phyloP scores from a whole-genome alignment of 2,888 invertebrate genomes.

The Napeogenes sylphis region DNA sequence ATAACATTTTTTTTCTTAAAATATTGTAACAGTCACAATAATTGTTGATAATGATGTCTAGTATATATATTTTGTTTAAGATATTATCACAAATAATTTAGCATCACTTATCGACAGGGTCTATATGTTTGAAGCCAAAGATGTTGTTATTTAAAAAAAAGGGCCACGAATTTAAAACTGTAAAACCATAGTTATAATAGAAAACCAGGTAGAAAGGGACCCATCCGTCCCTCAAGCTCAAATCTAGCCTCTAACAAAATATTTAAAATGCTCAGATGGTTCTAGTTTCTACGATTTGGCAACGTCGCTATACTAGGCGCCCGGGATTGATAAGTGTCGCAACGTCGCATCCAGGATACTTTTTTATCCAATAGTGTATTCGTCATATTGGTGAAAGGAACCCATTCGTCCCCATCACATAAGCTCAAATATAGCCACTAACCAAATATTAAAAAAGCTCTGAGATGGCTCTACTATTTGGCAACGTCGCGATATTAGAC shows the following conservation, averaged over 20 bases:
- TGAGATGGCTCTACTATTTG: constrained; percentile 42
- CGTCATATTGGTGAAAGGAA: constrained; percentile 33
- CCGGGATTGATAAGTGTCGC: constrained; percentile 47
- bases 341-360: constrained; percentile 43
- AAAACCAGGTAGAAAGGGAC: constrained; percentile 56
- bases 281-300: constrained; percentile 46
- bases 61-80: no score
- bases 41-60: no score
- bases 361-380: not conserved
- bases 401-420: constrained; percentile 26
- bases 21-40: no score
- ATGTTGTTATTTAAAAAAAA: no score
- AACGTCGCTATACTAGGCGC: constrained; percentile 52
- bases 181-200: constrained; percentile 39
- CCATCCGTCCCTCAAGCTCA: constrained; percentile 37
- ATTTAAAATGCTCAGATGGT: constrained; percentile 29
- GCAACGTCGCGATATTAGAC: constrained; percentile 57
- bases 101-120: no score
- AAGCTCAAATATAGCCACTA: constrained; percentile 49
- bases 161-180: no score
- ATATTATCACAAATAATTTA: no score
- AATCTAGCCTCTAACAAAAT: constrained; percentile 48
- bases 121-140: no score
- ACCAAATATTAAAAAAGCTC: constrained; percentile 35
- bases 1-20: no score